phyloP scores from a whole-genome alignment of 2,888 invertebrate species.

The Falcaria lacertinaria region DNA sequence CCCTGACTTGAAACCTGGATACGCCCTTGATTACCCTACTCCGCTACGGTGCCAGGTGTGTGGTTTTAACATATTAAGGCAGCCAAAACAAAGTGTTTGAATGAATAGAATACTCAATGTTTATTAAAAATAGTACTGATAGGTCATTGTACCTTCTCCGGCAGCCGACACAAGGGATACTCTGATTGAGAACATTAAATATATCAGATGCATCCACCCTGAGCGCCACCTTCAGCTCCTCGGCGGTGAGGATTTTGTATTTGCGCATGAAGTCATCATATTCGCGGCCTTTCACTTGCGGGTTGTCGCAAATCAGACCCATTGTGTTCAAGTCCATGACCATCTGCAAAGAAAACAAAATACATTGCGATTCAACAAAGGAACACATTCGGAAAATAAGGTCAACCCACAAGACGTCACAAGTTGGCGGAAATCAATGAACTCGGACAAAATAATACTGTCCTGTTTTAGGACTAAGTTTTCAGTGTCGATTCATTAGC shows the following conservation, averaged over 20 bases:
- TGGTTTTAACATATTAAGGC: neutral
- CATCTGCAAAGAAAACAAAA: slow-evolving; percentile 83
- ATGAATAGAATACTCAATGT: too few relatives aligned
- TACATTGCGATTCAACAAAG: slow-evolving; percentile 48
- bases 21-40: too few relatives aligned
- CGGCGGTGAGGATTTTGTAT: slow-evolving; percentile 86
- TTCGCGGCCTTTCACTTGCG: slow-evolving; percentile 88
- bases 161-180: slow-evolving; percentile 96
- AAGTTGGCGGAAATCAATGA: slow-evolving; percentile 46
- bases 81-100: too few relatives aligned
- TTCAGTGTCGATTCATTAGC: neutral
- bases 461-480: neutral
- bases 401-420: slow-evolving; percentile 67
- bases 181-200: slow-evolving; percentile 91
- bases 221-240: slow-evolving; percentile 89
- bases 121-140: slow-evolving; percentile 1
- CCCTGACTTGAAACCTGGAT: too few relatives aligned
- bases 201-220: slow-evolving; percentile 91
- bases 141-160: slow-evolving; percentile 85
- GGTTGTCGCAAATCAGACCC: slow-evolving; percentile 90
- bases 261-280: slow-evolving; percentile 92
- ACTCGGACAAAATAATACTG: slow-evolving; percentile 13
- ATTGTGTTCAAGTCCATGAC: slow-evolving; percentile 94
- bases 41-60: too few relatives aligned
- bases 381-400: slow-evolving; percentile 61